A percentile compares a stretch with the other conserved stretches of the same genome.
Evolutionary conservation across 2,797 vertebrate genomes (phyloP).

Genomic region (Sebastes wilsoni): DNA sequence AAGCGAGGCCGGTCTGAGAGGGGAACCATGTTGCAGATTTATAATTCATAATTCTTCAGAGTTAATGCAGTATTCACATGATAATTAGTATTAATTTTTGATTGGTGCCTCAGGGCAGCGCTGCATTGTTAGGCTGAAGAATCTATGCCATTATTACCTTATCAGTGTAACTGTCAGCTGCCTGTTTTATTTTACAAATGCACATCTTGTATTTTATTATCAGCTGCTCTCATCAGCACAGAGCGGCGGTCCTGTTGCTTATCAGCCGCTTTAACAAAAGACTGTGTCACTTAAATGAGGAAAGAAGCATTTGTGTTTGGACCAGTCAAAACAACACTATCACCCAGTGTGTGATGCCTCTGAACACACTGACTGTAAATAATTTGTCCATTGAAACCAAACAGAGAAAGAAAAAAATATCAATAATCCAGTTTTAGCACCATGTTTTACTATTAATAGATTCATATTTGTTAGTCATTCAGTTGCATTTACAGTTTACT

Average conservation of each 20-base stretch:
- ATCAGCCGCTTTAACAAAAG: constrained; percentile 50
- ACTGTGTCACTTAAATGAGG: constrained; percentile 65
- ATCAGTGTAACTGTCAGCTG: constrained; percentile 83
- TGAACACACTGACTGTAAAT: neutral
- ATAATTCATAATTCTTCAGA: constrained; percentile 83
- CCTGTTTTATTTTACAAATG: constrained; percentile 82
- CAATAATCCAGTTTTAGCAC: neutral
- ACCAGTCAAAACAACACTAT: constrained; percentile 35
- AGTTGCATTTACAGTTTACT: neutral
- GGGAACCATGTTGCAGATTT: constrained; percentile 81
- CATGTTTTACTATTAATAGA: neutral
- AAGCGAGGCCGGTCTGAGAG: constrained; percentile 68
- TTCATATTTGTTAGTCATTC: neutral
- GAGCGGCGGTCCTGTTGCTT: constrained; percentile 46
- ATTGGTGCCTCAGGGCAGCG: constrained; percentile 76
- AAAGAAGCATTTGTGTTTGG: constrained; percentile 27
- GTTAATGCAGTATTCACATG: constrained; percentile 84
- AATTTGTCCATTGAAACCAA: neutral
- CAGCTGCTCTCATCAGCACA: constrained; percentile 50
- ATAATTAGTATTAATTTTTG: constrained; percentile 88
- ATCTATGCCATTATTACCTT: constrained; percentile 72
- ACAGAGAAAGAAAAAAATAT: neutral
- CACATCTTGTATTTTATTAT: constrained; percentile 76
- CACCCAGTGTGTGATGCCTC: neutral
- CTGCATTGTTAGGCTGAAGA: constrained; percentile 72